phyloP scores from a whole-genome alignment of 2,888 invertebrate species.

The Drosophila nigritarsus region DNA sequence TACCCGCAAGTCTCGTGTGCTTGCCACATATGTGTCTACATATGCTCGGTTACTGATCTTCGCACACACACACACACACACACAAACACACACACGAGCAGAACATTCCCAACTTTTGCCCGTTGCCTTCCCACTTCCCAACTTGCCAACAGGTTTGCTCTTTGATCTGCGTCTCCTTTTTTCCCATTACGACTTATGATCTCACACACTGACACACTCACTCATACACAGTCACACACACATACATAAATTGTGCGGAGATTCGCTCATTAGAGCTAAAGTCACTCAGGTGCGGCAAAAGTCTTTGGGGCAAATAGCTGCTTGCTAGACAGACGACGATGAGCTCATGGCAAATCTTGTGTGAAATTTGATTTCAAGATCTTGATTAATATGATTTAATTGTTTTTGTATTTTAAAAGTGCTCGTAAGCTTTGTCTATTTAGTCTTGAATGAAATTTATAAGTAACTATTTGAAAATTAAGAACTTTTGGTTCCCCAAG shows the following conservation, averaged over 20 bases:
- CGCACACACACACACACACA: constrained; percentile 23
- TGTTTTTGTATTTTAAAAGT: not conserved
- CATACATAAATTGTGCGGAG: constrained; percentile 45
- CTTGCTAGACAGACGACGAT: constrained; percentile 17
- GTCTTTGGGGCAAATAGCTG: constrained; percentile 19
- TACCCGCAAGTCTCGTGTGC: constrained; percentile 18
- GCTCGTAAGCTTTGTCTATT: not conserved
- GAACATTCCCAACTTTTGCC: not conserved
- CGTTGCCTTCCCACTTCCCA: not conserved
- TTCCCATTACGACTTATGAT: constrained; percentile 66
- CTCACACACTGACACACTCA: constrained; percentile 34
- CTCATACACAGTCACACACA: constrained; percentile 15
- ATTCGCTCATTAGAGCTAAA: constrained; percentile 71
- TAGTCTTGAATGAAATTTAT: not conserved
- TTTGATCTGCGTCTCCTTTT: constrained; percentile 64
- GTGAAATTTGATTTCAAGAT: constrained; percentile 25
- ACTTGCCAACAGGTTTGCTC: constrained; percentile 66
- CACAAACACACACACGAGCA: constrained; percentile 17
- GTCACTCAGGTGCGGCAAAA: constrained; percentile 68
- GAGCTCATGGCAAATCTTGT: constrained; percentile 43
- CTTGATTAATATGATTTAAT: not conserved
- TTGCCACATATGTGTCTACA: constrained; percentile 45
- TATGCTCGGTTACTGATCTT: constrained; percentile 54
- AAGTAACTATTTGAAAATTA: not conserved
- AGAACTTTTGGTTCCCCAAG: not conserved